Evolutionary conservation across 2,797 vertebrate species (phyloP), one percentile per base, ranked within the genome.

Genomic region (Atherinosoma microstoma): DNA sequence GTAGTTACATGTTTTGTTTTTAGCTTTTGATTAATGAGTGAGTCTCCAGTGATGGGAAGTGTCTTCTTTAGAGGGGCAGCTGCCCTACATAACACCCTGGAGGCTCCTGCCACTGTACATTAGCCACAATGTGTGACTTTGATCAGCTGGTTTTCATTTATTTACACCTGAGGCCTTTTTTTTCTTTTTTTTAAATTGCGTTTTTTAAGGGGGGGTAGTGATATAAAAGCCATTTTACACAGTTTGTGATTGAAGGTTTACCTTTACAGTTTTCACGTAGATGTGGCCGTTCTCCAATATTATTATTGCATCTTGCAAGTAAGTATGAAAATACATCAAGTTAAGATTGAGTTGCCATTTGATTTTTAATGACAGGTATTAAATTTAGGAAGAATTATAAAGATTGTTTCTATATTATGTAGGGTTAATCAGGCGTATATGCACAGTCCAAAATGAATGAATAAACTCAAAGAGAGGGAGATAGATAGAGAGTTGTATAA

Each of bases 31-130:
- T 24, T 35, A 64, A 18, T 57, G 34, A 38, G 45, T 20, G n/a
- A 0, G n/a, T 56, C 45, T 32, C 20, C 29, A 45, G 45, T 22
- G 24, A 66, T 13, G 56, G 58, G 35, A 53, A 6, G 64, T 20
- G 15, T 27, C 42, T 22, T 68, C 38, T 68, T 51, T 75, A 47
- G 30, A 34, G 62, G 53, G 68, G 45, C 66, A 84, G 75, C 75
- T 73, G 58, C 73, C 68, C 59, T 12, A 18, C 60, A 42, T 63
- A 59, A 58, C 20, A 24, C 45, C 58, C 75, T 45, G n/a, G 53
- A 66, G 81, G 67, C 72, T 54, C 38, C 64, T 68, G 64, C 30
- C 67, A 45, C 45, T 58, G 9, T 36, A 18, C 34, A 40, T 75
- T 59, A 63, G 4, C 62, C 67, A 66, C 47, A 42, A 38, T 29